Evolutionary conservation across 2,888 invertebrate genomes (phyloP).

Genomic region (Pyrrhosoma nymphula): DNA sequence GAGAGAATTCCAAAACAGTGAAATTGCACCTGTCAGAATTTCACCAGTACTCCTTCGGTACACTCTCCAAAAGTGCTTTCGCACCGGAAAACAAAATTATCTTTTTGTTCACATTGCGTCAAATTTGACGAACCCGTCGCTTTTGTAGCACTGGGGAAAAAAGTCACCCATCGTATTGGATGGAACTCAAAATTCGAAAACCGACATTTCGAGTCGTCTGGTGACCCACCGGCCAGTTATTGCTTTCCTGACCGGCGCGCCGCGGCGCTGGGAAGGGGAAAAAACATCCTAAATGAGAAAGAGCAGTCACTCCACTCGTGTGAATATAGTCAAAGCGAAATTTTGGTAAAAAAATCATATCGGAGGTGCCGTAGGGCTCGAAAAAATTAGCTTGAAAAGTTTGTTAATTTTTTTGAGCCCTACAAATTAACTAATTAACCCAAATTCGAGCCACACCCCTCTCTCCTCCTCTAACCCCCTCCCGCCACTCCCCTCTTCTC

Average conservation of each 20-base stretch:
- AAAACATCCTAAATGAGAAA: neutral
- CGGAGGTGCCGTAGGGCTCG: neutral
- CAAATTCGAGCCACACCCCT: too few relatives aligned
- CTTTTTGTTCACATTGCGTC: neutral
- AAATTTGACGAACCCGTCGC: neutral
- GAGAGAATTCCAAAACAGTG: neutral
- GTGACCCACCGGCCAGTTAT: neutral
- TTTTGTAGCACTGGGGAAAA: neutral
- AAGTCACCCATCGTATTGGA: neutral
- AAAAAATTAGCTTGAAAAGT: too few relatives aligned
- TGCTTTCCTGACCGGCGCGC: neutral
- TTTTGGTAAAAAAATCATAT: neutral
- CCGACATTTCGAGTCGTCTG: neutral
- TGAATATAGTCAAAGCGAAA: too few relatives aligned
- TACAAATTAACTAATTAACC: too few relatives aligned
- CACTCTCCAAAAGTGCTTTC: neutral
- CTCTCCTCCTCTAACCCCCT: too few relatives aligned
- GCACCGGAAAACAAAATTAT: neutral
- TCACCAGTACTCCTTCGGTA: neutral
- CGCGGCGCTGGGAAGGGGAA: neutral
- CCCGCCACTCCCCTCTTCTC: too few relatives aligned
- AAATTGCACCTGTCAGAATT: neutral
- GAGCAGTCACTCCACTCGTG: neutral
- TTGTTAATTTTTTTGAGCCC: too few relatives aligned
- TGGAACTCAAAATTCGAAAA: slow-evolving; percentile 20